These are phyloP conservation scores for Lycaena phlaeas DNA, from an alignment of 2,888 invertebrate species.

Conservation along the genomic window DNA sequence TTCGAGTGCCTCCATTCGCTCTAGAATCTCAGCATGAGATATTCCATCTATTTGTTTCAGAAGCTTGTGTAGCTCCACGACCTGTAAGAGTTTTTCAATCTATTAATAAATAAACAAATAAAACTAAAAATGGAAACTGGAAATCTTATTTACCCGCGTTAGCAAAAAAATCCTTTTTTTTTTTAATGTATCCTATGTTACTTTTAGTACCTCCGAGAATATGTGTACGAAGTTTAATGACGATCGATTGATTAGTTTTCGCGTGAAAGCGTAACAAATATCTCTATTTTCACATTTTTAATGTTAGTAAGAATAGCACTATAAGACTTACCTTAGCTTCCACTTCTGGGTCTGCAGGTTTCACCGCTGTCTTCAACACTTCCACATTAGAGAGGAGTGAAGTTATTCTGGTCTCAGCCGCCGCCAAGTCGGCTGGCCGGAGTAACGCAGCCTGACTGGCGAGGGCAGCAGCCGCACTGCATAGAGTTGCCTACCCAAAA, in stretches of 20 bases:
- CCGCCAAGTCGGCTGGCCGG: constrained; percentile 87
- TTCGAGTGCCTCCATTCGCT: constrained; percentile 89
- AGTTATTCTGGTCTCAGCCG: constrained; percentile 85
- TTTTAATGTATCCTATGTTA: too few relatives aligned
- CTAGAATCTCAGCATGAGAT: constrained; percentile 80
- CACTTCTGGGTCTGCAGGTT: constrained; percentile 72
- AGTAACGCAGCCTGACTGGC: constrained; percentile 85
- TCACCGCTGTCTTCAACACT: constrained; percentile 74
- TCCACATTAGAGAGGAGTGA: constrained; percentile 85
- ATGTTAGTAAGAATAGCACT: neutral
- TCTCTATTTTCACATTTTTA: too few relatives aligned
- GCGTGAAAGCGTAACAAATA: too few relatives aligned
- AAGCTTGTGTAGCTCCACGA: constrained; percentile 88
- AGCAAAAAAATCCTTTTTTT: too few relatives aligned
- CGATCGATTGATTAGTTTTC: too few relatives aligned
- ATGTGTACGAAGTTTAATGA: too few relatives aligned
- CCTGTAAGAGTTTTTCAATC: constrained; percentile 50
- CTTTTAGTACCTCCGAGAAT: too few relatives aligned
- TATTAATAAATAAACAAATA: neutral
- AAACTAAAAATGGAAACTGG: too few relatives aligned
- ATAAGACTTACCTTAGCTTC: constrained; percentile 74
- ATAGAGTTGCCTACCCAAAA: constrained; percentile 54
- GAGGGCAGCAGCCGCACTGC: constrained; percentile 83
- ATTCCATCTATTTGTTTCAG: constrained; percentile 89
- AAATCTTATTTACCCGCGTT: too few relatives aligned